phyloP scores from a whole-genome alignment of 2,797 vertebrate species.

The Sebastes nivosus region DNA sequence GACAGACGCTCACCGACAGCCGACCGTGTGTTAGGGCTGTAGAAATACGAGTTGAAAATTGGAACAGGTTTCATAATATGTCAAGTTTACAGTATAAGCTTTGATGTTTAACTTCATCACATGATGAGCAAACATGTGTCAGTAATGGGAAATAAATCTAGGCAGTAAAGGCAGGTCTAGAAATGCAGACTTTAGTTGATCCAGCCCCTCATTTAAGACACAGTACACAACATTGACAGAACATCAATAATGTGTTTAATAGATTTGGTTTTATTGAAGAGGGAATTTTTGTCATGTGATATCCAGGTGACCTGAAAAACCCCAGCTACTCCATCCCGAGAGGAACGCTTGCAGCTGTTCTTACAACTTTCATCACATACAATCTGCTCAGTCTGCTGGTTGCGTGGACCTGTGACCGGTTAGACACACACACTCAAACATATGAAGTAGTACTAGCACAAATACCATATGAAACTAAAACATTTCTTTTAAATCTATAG shows the following conservation, averaged over 20 bases:
- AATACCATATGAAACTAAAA: neutral
- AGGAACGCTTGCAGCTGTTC: conserved; percentile 83
- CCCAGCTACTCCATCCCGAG: conserved; percentile 86
- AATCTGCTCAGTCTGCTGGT: conserved; percentile 82
- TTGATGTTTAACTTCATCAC: neutral
- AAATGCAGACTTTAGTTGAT: neutral
- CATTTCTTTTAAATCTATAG: neutral
- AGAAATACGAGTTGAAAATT: too few species aligned
- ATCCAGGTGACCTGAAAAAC: conserved; percentile 86
- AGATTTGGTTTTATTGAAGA: neutral
- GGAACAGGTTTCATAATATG: too few species aligned
- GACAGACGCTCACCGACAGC: too few species aligned
- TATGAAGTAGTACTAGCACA: neutral
- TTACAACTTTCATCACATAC: conserved; percentile 85
- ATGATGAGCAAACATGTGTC: too few species aligned
- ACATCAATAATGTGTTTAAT: neutral
- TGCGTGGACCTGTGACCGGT: conserved; percentile 86
- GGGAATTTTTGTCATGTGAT: neutral
- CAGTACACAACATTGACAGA: neutral
- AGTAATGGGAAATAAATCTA: too few species aligned
- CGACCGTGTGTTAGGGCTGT: too few species aligned
- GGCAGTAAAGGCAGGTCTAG: neutral
- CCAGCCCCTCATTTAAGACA: neutral
- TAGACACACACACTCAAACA: neutral
- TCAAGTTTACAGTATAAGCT: too few species aligned